These are phyloP conservation scores for Orchestia grillus DNA, from an alignment of 1,140 invertebrate species.

Conservation along the genomic window DNA sequence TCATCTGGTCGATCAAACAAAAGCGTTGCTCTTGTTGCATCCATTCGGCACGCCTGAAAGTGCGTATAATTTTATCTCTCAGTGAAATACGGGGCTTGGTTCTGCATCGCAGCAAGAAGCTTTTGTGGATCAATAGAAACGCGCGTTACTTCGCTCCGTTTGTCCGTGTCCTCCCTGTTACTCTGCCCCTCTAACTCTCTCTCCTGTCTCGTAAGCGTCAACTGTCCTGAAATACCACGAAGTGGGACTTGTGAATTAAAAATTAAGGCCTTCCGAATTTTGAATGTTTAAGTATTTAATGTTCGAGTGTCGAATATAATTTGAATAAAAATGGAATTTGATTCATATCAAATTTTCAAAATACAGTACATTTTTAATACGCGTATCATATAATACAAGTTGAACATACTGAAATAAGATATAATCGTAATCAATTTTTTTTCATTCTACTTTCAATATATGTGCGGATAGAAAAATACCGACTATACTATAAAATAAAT, in stretches of 20 bases:
- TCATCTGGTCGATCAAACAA: neutral
- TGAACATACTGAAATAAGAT: too few species aligned
- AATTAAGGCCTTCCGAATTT: neutral
- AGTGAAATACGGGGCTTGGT: neutral
- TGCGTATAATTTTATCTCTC: neutral
- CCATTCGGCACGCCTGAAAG: neutral
- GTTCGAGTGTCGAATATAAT: too few species aligned
- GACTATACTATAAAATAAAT: too few species aligned
- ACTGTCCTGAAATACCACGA: neutral
- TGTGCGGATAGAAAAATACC: too few species aligned
- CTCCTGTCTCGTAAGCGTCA: neutral
- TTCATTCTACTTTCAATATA: too few species aligned
- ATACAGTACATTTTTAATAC: too few species aligned
- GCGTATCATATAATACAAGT: too few species aligned
- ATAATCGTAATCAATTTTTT: too few species aligned
- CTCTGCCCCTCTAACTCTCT: neutral
- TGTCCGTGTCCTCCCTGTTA: neutral
- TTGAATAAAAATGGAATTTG: too few species aligned
- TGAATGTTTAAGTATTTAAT: too few species aligned
- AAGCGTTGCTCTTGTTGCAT: neutral
- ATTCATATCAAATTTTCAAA: too few species aligned
- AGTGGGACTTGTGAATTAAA: neutral
- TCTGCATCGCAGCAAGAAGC: neutral
- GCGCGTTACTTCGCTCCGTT: neutral
- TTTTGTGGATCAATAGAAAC: neutral